Percentiles rank a stretch among this genome's conserved stretches.
phyloP scores from a whole-genome alignment of 2,113 vertebrate genomes.

The Phylloscopus trochiloides region DNA sequence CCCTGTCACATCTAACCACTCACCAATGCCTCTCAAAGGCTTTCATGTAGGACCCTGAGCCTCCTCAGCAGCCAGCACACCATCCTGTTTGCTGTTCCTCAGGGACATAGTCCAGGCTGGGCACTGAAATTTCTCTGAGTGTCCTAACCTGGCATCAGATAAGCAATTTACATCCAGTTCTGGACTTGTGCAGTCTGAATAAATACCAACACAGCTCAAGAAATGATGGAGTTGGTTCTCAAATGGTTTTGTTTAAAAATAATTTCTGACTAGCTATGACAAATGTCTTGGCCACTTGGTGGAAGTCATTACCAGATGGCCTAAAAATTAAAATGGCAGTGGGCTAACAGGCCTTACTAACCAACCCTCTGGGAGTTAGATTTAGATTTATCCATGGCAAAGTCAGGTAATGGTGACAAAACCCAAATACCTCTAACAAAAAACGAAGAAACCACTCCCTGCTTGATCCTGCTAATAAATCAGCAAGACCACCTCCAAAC shows the following conservation, averaged over 20 bases:
- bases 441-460: neutral
- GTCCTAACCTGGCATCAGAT: neutral
- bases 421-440: neutral
- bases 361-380: neutral
- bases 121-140: neutral
- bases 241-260: neutral
- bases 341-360: neutral
- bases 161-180: neutral
- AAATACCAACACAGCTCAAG: neutral
- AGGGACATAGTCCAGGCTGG: neutral
- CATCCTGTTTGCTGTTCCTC: neutral
- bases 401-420: neutral
- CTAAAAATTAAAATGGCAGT: neutral
- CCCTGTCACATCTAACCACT: neutral
- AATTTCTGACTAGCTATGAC: neutral
- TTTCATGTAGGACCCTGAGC: neutral
- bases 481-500: neutral
- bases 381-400: neutral
- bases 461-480: neutral
- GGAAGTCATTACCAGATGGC: neutral
- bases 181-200: neutral
- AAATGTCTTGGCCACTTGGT: neutral
- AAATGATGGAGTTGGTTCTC: neutral
- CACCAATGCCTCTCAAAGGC: neutral
- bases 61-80: neutral